Percentiles rank a stretch among this genome's conserved stretches.
These are phyloP conservation scores for Syrphus vitripennis DNA, from an alignment of 2,888 invertebrate genomes.

Conservation along the genomic window DNA sequence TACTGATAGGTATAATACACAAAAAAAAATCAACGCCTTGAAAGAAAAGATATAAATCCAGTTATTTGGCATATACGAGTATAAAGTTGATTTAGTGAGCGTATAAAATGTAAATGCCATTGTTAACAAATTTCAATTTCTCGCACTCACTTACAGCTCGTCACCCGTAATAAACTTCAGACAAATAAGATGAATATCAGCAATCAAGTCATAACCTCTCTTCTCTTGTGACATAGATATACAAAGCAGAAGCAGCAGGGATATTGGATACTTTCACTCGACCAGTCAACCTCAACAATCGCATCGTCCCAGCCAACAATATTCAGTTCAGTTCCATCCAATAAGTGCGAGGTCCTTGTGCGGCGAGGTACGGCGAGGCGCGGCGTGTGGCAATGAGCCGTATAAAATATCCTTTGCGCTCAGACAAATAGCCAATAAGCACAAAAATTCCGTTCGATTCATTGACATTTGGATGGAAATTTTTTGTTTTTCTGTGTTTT, in stretches of 20 bases:
- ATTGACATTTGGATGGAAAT: conserved; percentile 47
- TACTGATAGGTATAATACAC: too few relatives aligned
- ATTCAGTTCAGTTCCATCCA: not conserved
- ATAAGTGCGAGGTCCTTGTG: not conserved
- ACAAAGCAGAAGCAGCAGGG: too few relatives aligned
- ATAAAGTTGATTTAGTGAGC: conserved; percentile 37
- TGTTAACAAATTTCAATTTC: conserved; percentile 52
- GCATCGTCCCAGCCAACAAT: not conserved
- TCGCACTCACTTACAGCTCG: conserved; percentile 32
- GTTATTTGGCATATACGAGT: conserved; percentile 20
- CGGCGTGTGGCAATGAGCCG: conserved; percentile 45
- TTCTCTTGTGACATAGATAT: conserved; percentile 18
- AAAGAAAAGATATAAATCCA: not conserved
- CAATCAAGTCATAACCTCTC: conserved; percentile 52
- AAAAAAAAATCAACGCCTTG: not conserved
- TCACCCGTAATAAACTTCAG: conserved; percentile 40
- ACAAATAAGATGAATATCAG: conserved; percentile 52
- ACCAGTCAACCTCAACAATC: conserved; percentile 3
- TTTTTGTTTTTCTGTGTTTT: not conserved
- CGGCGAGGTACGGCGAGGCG: not conserved
- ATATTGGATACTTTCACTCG: conserved; percentile 22
- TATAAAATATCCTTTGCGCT: conserved; percentile 57
- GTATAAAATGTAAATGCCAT: conserved; percentile 40
- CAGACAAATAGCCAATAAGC: conserved; percentile 68
- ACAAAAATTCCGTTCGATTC: conserved; percentile 55